Base-by-base conservation (phyloP, 2,113 vertebrate species). In the Microtus richardsoni region DNA sequence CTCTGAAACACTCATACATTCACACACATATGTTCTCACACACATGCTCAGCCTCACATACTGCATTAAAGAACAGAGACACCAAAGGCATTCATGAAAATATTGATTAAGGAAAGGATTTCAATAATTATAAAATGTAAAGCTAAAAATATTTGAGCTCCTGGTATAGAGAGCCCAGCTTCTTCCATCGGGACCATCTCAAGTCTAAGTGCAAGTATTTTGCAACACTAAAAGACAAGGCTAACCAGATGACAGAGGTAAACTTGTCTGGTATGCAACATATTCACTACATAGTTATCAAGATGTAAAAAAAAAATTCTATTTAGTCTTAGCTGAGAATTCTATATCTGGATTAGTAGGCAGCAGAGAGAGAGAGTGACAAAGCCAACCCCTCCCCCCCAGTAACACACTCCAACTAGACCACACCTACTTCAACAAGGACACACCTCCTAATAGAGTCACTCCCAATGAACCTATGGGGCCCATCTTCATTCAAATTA, bases 51-150 rank as follows among this genome's bases (percentile, higher is more conserved):
- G 13, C 90, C 2, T 83, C 0, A 60, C 28, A 85, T 60, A 79
- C 68, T 66, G 28, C 24, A 33, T 47, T 85, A 84, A 88, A 82
- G 39, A 94, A 87, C 26, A 92, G 14, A 88, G 19, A 88, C 70
- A 91, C 47, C 28, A 58, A 77, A 88, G 28, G 87, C 28, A 92
- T 66, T 10, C 33, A 52, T 58, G 17, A 77, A 84, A 96, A 94
- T 36, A 1, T 21, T 30, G 7, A 83, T 44, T 83, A 36, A 75
- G n/a, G 33, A 30, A 95, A 89, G 33, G 22, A 79, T 91, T 41
- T 68, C 49, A 64, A 44, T 78, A 88, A 91, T 79, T 91, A 60
- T 78, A 92, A 82, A 83, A 47, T 68, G 22, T 74, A 36, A 2
- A 73, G 11, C 28, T 95, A 88, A 79, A 84, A 85, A 79, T 84